phyloP scores from a whole-genome alignment of 1,140 invertebrate species.

The Periplaneta americana region DNA sequence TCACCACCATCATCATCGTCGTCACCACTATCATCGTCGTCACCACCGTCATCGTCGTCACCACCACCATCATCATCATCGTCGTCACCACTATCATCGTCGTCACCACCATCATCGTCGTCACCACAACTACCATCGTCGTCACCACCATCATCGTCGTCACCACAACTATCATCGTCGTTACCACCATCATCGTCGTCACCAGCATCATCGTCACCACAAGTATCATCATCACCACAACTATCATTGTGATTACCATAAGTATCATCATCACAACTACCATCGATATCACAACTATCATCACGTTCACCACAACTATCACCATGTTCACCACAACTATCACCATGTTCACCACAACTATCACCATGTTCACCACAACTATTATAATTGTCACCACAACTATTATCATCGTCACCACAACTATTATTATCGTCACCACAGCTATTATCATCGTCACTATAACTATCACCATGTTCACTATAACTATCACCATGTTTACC shows the following conservation, averaged over 20 bases:
- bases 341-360: not conserved
- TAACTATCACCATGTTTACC: not conserved
- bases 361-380: not conserved
- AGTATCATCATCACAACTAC: not conserved
- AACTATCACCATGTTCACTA: not conserved
- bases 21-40: not conserved
- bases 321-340: not conserved
- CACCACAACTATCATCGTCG: not conserved
- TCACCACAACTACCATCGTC: not conserved
- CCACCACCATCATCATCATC: not conserved
- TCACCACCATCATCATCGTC: not conserved
- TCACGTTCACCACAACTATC: not conserved
- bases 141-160: not conserved
- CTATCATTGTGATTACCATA: not conserved
- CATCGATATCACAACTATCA: not conserved
- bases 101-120: not conserved
- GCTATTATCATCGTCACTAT: not conserved
- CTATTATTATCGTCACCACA: not conserved
- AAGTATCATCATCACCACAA: not conserved
- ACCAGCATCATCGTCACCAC: not conserved
- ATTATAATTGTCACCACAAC: not conserved
- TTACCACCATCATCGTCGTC: not conserved
- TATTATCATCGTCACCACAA: not conserved
- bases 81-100: not conserved
- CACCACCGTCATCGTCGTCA: not conserved